Base-by-base conservation (phyloP, 1,140 invertebrate genomes). In the Colletes gigas region DNA sequence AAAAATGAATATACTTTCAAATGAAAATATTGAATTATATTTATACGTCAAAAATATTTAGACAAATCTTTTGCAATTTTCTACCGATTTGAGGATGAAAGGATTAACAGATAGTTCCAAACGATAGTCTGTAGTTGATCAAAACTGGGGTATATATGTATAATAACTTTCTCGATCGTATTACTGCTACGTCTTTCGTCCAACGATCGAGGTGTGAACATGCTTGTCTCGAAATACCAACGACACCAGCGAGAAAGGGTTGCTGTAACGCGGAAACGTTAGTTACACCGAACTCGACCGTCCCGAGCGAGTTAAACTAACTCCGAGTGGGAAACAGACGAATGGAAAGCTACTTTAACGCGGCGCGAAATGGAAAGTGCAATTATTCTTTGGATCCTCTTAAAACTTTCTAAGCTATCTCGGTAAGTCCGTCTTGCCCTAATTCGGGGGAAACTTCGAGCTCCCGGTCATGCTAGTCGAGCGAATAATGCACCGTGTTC, bases 331-430 rank as follows among this genome's bases (percentile, higher is more conserved):
- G 47, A 68, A 54, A 72, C 7, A 63, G 50, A 73, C 52, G 39
- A n/a, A 57, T 55, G 41, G 39, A 65, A 67, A 55, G 47, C 30
- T 57, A 52, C 14, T 70, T 17, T 66, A 75, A 41, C 62, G 21
- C 8, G 21, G 7, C 50, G 30, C 19, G 59, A 69, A 70, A 77
- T 69, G 41, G 67, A 80, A 80, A 67, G 65, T 57, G 63, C 75
- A 78, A 78, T 82, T 82, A 78, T 82, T 77, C 80, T 81, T 55
- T 65, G 60, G 66, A 82, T 82, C 80, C 80, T 82, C 80, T 82
- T 82, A 78, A 60, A 78, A 82, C 55, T 82, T 82, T 78, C 67
- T 71, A 82, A 82, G 60, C 59, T 76, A 78, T 71, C 75, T 78
- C 52, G 66, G 75, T 66, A 82, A 78, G 80, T 67, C 44, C 47